Base-by-base conservation (phyloP, 2,797 vertebrate species). In the Sebastes wilsoni region DNA sequence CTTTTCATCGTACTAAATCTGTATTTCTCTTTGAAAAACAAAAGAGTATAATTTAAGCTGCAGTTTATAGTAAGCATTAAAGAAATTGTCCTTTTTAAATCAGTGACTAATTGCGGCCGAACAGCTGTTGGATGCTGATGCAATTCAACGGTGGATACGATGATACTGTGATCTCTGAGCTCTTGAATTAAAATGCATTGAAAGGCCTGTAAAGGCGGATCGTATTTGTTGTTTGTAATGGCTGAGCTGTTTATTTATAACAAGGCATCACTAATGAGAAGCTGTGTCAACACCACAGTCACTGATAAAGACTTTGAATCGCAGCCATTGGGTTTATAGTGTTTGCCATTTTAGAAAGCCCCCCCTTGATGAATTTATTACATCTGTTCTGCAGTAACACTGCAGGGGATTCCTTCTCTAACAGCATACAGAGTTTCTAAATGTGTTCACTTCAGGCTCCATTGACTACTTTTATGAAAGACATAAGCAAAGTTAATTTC, bases 221-320 rank as follows among this genome's bases (percentile, higher is more conserved):
- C 22, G 36, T 69, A 28, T 77, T 66, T 75, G 68, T 49, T 69
- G 28, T 74, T 77, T 82, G 56, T 71, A 58, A 58, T 77, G 74
- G 27, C 54, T 77, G 49, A 75, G 72, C 62, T 77, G 82, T 25
- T 83, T 83, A 73, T 86, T 85, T 80, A 67, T 69, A 81, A 79
- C 71, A 86, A 78, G 72, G 76, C 81, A 56, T 84, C 78, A 18
- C 76, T 86, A 81, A 89, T 80, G 74, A 84, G 58, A 85, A 79
- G 62, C 81, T 78, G 80, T 81, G 71, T 85, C 85, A 84, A 83
- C 77, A 79, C 5, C 16, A 61, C 28, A 72, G 68, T 76, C 61
- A 42, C 83, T 66, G 54, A 86, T 83, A 83, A 70, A 83, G 52
- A 70, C 58, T 54, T 5, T 81, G 89, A 81, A 84, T 60, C 5